These are phyloP conservation scores for Eptatretus atami DNA, from an alignment of 2,797 vertebrate genomes.

Conservation along the genomic window DNA sequence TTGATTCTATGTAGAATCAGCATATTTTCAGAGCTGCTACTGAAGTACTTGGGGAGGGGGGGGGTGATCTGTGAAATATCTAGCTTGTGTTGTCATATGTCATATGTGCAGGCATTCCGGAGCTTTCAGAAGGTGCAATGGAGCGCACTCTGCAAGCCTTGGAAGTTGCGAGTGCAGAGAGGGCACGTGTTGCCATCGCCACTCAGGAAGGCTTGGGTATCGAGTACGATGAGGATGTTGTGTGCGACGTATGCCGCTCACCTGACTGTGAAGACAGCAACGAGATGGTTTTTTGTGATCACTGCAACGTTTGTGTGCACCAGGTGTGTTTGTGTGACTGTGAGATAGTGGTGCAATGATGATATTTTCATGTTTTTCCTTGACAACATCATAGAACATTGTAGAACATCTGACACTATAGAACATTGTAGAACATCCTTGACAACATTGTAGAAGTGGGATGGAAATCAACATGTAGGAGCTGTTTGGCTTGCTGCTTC, in stretches of 20 bases:
- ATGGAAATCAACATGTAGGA: background rate
- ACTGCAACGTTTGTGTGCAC: conserved; percentile 81
- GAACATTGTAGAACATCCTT: no score
- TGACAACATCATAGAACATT: background rate
- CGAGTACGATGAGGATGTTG: conserved; percentile 77
- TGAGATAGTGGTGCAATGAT: background rate
- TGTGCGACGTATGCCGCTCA: conserved; percentile 75
- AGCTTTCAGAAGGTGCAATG: conserved; percentile 31
- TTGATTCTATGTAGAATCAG: no score
- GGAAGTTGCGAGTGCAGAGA: conserved; percentile 46
- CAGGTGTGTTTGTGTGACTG: conserved; percentile 15
- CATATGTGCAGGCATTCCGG: no score
- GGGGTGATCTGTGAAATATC: no score
- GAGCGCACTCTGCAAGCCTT: conserved; percentile 55
- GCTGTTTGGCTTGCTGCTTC: background rate
- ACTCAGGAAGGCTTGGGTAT: conserved; percentile 70
- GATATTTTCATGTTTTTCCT: background rate
- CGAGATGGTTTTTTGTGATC: conserved; percentile 94
- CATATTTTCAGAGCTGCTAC: no score
- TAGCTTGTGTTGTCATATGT: no score
- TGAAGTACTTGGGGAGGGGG: no score
- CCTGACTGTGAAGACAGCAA: conserved; percentile 81
- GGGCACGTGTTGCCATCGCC: conserved; percentile 61
- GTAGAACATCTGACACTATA: no score
- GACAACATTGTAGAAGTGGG: background rate